Percentiles rank a stretch among this genome's conserved stretches.
phyloP scores from a whole-genome alignment of 2,888 invertebrate genomes.

The Orchesella flavescens region DNA sequence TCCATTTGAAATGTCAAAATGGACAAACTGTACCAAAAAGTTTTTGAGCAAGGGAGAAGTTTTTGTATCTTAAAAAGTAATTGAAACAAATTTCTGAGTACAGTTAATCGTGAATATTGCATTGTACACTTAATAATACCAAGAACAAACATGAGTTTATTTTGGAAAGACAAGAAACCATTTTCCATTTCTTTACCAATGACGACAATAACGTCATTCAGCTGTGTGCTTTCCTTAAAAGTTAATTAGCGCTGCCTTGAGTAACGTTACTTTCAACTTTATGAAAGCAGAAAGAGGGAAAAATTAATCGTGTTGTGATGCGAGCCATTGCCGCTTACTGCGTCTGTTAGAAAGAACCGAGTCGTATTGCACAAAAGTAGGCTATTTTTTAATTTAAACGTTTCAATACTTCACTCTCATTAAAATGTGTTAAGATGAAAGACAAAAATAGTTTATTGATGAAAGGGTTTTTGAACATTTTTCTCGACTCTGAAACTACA shows the following conservation, averaged over 20 bases:
- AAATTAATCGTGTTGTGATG: slow-evolving; percentile 8
- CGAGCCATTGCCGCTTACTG: too few relatives aligned
- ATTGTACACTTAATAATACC: not conserved
- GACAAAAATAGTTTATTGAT: too few relatives aligned
- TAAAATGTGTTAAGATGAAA: too few relatives aligned
- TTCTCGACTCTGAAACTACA: too few relatives aligned
- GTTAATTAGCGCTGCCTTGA: slow-evolving; percentile 66
- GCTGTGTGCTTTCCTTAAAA: slow-evolving; percentile 63
- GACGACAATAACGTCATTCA: slow-evolving; percentile 48
- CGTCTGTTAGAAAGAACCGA: too few relatives aligned
- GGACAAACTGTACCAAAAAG: too few relatives aligned
- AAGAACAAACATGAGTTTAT: not conserved
- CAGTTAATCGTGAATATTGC: not conserved
- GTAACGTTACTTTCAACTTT: slow-evolving; percentile 58
- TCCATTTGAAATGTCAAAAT: too few relatives aligned
- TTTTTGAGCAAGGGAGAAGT: too few relatives aligned
- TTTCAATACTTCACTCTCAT: too few relatives aligned
- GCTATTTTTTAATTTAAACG: too few relatives aligned
- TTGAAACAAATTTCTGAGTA: not conserved
- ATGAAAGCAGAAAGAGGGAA: slow-evolving; percentile 54
- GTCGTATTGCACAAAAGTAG: too few relatives aligned
- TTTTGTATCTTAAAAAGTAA: not conserved
- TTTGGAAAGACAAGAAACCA: not conserved
- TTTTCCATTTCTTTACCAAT: slow-evolving; percentile 45
- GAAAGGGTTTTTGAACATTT: too few relatives aligned